Evolutionary conservation across 92 coral and sea anemone species (phyloP), one percentile per base, ranked within the genome.

Genomic region (Blastomussa wellsi): DNA sequence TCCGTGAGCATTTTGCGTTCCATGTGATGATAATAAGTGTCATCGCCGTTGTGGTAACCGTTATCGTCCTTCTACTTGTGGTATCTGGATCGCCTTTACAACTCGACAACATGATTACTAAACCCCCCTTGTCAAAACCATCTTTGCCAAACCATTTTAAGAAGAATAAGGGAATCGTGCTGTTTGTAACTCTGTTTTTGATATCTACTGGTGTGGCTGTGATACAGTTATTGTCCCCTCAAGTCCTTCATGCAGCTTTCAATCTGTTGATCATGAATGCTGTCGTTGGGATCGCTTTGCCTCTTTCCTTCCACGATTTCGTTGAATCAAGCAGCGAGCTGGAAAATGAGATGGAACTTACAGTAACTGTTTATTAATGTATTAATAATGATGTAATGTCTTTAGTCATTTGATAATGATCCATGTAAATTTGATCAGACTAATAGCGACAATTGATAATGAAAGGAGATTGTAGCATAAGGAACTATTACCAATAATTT

Each of bases 201-300:
- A 35, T 77, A 32, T 53, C 31, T 10, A 8, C 4, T 33, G 80
- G 67, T 0, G 31, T 36, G 6, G 9, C 26, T 29, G 39, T 64
- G 44, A 22, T 20, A 10, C 80, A 20, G n/a, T 6, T 20, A 33
- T 19, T 77, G 47, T 35, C 22, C 16, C 10, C 48, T 26, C 48
- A 72, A 33, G 67, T 12, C 47, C 4, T 6, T 36, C 48, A 77
- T 28, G 38, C 59, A 22, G 20, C 20, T 55, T 22, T 7, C 11
- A 53, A 77, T 38, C 10, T 77, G 33, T 10, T 77, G 10, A 55
- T 77, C 44, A 42, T 72, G 77, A 72, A 20, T 28, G 47, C 31
- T 24, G 38, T 24, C 53, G 77, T 37, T 20, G 77, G 77, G 24
- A 72, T 72, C 28, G 29, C 77, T n/a, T 15, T 72, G 31, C 77